Conservation (phyloP, 1,140 invertebrate species). For the Drosophila gunungcola region DNA sequence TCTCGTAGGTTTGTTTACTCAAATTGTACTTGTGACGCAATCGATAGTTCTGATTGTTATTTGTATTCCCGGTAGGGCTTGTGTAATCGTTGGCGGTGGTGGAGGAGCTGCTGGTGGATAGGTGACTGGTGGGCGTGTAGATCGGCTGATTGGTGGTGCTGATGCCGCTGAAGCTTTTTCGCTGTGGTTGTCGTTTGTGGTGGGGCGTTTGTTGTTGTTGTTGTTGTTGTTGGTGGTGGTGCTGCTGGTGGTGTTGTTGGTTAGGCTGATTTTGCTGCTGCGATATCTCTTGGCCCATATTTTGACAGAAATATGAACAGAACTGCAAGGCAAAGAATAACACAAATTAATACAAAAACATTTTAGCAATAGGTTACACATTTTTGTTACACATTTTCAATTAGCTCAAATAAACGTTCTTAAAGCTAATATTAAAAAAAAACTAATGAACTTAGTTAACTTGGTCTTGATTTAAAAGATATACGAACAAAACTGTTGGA, state of each 20-base stretch:
- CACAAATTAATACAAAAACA: not conserved
- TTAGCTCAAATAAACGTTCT: no score
- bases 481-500: no score
- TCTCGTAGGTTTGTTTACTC: conserved; percentile 73
- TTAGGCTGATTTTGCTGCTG: conserved; percentile 79
- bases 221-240: conserved; percentile 58
- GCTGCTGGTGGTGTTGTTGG: conserved; percentile 60
- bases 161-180: conserved; percentile 42
- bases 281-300: conserved; percentile 85
- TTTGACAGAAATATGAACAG: conserved; percentile 78
- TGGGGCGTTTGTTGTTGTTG: conserved; percentile 49
- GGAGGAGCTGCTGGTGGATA: conserved; percentile 54
- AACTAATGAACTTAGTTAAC: no score
- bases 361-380: no score
- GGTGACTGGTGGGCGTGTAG: conserved; percentile 57
- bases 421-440: no score
- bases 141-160: conserved; percentile 55
- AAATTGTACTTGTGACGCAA: conserved; percentile 77
- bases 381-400: no score
- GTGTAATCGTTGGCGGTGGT: conserved; percentile 3
- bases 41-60: conserved; percentile 64
- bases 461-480: no score
- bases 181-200: conserved; percentile 49
- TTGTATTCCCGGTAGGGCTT: conserved; percentile 11
- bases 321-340: conserved; percentile 44